These are phyloP conservation scores for Chamaea fasciata DNA, from an alignment of 2,113 vertebrate species.

Conservation along the genomic window DNA sequence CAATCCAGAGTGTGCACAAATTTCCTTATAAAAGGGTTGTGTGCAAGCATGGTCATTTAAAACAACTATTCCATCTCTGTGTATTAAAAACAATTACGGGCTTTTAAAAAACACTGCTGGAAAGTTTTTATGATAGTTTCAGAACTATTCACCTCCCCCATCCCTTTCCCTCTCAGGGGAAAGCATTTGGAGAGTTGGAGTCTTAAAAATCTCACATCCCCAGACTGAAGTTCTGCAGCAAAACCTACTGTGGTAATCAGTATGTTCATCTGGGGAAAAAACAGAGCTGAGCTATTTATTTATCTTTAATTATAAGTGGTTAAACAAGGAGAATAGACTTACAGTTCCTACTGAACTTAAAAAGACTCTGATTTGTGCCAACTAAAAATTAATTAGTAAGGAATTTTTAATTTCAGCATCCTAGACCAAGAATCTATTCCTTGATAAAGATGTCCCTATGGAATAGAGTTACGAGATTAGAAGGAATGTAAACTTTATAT, in stretches of 20 bases:
- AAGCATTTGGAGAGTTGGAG: not conserved
- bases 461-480: slow-evolving; percentile 58
- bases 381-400: slow-evolving; percentile 74
- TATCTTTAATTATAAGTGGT: slow-evolving; percentile 56
- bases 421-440: slow-evolving; percentile 62
- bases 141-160: not conserved
- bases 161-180: not conserved
- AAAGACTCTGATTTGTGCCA: slow-evolving; percentile 61
- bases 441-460: slow-evolving; percentile 63
- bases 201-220: not conserved
- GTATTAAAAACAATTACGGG: not conserved
- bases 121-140: not conserved
- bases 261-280: not conserved
- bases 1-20: not conserved
- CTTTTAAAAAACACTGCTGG: not conserved
- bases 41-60: not conserved
- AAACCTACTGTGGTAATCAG: not conserved
- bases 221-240: not conserved
- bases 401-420: slow-evolving; percentile 67
- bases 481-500: slow-evolving; percentile 36
- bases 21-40: not conserved
- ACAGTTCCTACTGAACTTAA: slow-evolving; percentile 62
- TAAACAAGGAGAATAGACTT: slow-evolving; percentile 67
- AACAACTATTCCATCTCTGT: not conserved
- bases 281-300: slow-evolving; percentile 39